Evolutionary conservation across 2,113 vertebrate species (phyloP).

Genomic region (Coracopsis vasa): DNA sequence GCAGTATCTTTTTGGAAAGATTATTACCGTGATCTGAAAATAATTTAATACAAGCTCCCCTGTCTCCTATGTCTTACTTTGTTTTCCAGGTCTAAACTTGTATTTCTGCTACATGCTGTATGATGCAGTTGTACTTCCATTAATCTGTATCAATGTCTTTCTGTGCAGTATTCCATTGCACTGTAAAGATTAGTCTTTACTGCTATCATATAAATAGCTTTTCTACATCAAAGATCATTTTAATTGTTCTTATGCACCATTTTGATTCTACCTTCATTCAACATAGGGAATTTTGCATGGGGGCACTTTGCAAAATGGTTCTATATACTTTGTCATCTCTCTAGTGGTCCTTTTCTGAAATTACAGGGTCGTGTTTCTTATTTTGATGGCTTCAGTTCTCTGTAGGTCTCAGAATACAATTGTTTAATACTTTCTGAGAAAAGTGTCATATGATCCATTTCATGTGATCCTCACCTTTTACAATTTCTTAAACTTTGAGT

Average conservation of each 20-base stretch:
- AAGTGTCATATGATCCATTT: neutral
- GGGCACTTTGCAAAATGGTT: neutral
- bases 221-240: neutral
- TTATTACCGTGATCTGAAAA: neutral
- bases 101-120: neutral
- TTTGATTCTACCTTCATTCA: neutral
- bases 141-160: neutral
- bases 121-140: neutral
- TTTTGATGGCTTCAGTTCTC: neutral
- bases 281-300: neutral
- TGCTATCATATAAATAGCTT: neutral
- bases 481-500: neutral
- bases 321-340: neutral
- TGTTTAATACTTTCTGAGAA: neutral
- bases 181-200: neutral
- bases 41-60: neutral
- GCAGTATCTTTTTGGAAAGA: neutral
- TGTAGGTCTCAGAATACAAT: neutral
- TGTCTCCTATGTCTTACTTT: neutral
- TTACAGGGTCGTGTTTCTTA: neutral
- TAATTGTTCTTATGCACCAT: neutral
- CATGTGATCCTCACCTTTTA: neutral
- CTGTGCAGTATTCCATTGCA: neutral
- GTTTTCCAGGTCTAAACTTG: neutral
- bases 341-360: neutral